Evolutionary conservation across 2,113 vertebrate genomes (phyloP).

Genomic region (Cheilinus undulatus): DNA sequence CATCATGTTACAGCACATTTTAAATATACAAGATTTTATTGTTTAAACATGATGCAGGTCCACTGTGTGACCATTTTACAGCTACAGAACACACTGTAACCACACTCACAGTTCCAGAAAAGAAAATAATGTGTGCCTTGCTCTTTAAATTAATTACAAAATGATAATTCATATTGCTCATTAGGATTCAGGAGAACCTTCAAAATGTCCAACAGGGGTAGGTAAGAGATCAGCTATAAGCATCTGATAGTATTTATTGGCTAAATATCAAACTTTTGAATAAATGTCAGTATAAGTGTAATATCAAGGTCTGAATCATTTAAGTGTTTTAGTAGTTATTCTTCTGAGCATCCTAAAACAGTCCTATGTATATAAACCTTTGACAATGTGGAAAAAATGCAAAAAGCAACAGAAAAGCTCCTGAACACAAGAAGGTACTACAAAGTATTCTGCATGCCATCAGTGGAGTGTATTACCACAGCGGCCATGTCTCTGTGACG

Average conservation of each 20-base stretch:
- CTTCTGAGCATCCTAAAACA: background rate
- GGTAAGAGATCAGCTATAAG: too few relatives aligned
- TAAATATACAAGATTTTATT: background rate
- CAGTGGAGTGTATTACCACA: too few relatives aligned
- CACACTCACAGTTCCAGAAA: slow-evolving; percentile 69
- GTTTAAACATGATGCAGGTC: slow-evolving; percentile 13
- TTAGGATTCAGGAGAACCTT: slow-evolving; percentile 80
- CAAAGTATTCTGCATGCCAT: slow-evolving; percentile 4
- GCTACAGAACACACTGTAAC: slow-evolving; percentile 25
- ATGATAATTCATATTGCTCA: slow-evolving; percentile 91
- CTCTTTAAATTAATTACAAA: slow-evolving; percentile 84
- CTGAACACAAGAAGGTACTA: background rate
- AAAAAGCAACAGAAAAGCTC: slow-evolving; percentile 12
- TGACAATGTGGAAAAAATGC: background rate
- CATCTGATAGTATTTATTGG: too few relatives aligned
- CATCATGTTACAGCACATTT: slow-evolving; percentile 4
- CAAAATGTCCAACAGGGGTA: slow-evolving; percentile 74
- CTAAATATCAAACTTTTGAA: too few relatives aligned
- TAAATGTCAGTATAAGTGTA: too few relatives aligned
- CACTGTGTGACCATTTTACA: slow-evolving; percentile 6
- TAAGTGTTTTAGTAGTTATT: background rate
- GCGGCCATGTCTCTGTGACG: too few relatives aligned
- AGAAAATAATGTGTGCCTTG: slow-evolving; percentile 74
- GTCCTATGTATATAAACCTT: background rate
- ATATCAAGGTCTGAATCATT: background rate